Percentiles rank a stretch among this genome's conserved stretches.
Evolutionary conservation across 2,797 vertebrate species (phyloP).

Genomic region (Perodicticus potto): DNA sequence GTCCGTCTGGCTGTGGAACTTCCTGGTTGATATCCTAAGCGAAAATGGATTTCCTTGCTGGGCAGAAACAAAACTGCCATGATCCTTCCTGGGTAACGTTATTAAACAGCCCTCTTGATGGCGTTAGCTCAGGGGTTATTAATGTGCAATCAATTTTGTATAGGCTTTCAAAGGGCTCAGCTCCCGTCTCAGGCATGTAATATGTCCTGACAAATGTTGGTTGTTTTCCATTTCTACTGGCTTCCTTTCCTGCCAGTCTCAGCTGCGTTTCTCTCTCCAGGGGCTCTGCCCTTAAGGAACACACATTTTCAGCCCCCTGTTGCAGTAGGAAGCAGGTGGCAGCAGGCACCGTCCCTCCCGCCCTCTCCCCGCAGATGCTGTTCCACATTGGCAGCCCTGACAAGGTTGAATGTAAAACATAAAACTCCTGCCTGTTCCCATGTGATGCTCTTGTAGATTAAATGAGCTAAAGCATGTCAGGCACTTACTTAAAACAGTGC

Average conservation of each 20-base stretch:
- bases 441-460: slow-evolving; percentile 9
- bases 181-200: not conserved
- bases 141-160: slow-evolving; percentile 45
- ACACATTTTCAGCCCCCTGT: not conserved
- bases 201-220: not conserved
- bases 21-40: slow-evolving; percentile 60
- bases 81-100: slow-evolving; percentile 59
- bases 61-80: slow-evolving; percentile 48
- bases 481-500: slow-evolving; percentile 12
- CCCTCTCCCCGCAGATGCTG: not conserved
- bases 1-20: not conserved
- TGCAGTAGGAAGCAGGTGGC: slow-evolving; percentile 48
- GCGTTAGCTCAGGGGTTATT: slow-evolving; percentile 65
- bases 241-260: not conserved
- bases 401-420: not conserved
- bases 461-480: slow-evolving; percentile 42
- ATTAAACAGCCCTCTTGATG: slow-evolving; percentile 56
- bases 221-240: slow-evolving; percentile 1
- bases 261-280: not conserved
- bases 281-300: slow-evolving; percentile 17
- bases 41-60: slow-evolving; percentile 65
- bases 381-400: not conserved
- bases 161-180: not conserved
- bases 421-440: slow-evolving; percentile 26
- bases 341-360: not conserved